phyloP scores from a whole-genome alignment of 2,113 vertebrate species.

The Poeciliopsis occidentalis region DNA sequence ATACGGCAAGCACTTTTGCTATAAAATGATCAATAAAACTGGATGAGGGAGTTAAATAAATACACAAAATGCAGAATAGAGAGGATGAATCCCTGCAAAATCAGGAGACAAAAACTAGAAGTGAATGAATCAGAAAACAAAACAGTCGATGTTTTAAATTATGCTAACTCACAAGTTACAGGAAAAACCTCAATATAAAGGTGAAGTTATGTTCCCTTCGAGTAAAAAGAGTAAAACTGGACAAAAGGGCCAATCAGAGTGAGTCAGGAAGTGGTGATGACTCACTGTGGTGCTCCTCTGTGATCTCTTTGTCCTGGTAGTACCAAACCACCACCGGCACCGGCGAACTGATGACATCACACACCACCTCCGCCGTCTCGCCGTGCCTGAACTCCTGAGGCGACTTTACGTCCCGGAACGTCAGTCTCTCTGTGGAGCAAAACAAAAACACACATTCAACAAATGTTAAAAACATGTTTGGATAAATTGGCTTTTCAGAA shows the following conservation, averaged over 20 bases:
- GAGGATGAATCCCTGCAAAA: too few relatives aligned
- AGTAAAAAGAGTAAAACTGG: too few relatives aligned
- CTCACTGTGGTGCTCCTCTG: conserved; percentile 91
- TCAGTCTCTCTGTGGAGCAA: conserved; percentile 89
- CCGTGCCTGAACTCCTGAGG: conserved; percentile 95
- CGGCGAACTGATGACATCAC: conserved; percentile 92
- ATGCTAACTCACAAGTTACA: not conserved
- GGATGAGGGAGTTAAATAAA: too few relatives aligned
- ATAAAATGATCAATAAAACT: too few relatives aligned
- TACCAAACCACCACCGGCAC: conserved; percentile 94
- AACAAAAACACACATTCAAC: conserved; percentile 37
- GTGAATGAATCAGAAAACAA: too few relatives aligned
- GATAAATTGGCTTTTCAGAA: too few relatives aligned
- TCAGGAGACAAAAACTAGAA: too few relatives aligned
- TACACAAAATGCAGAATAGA: too few relatives aligned
- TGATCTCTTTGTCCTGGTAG: conserved; percentile 91
- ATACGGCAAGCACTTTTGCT: too few relatives aligned
- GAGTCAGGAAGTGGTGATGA: conserved; percentile 15
- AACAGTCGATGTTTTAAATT: not conserved
- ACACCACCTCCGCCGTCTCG: conserved; percentile 92
- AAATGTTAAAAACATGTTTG: not conserved
- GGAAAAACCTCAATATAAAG: not conserved
- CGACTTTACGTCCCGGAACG: conserved; percentile 89
- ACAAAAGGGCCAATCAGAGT: not conserved
- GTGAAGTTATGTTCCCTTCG: too few relatives aligned